Evolutionary conservation across 2,888 invertebrate genomes (phyloP), one percentile per base, ranked within the genome.

Genomic region (Luperina nickerlii): DNA sequence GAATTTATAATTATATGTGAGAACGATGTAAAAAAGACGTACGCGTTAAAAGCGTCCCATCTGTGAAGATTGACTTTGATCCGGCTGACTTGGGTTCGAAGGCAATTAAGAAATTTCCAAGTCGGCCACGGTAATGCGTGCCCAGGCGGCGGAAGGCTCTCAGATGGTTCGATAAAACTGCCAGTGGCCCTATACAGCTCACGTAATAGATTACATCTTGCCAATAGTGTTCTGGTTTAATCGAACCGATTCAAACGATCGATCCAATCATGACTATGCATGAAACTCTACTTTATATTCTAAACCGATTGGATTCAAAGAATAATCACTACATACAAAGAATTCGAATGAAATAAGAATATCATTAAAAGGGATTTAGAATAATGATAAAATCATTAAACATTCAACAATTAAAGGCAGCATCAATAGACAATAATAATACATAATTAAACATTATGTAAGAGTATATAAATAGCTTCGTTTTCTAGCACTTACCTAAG

Each of bases 401-500:
- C 20, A 74, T 72, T 71, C 8, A 18, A 63, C 24, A 48, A 38
- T 24, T 13, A 27, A 63, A 51, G 18, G 60, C 42, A 27, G 42
- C 20, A 27, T 57, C 7, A 13, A 45, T 13, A 45, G 45, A 48
- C n/a, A 60, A 65, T 77, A 63, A 63, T 27, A n/a, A n/a, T 38
- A 83, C 66, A 70, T 60, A 74, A 83, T 57, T 78, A 73, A 45
- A 70, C 38, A 38, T 71, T 78, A 63, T 57, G 20, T 57, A 83
- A 78, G n/a, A 77, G 54, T 70, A 60, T 68, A 79, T 79, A 83
- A 74, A 83, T 69, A 83, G 45, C 60, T 72, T 51, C 6, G 15
- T 71, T 79, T 76, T 71, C 73, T 48, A n/a, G 0, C n/a, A 38
- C 27, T 20, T 51, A 51, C 15, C 18, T 76, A 15, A 15, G 63